Percentiles rank a stretch among this genome's conserved stretches.
Evolutionary conservation across 2,113 vertebrate genomes (phyloP).

Genomic region (Thunnus maccoyii): DNA sequence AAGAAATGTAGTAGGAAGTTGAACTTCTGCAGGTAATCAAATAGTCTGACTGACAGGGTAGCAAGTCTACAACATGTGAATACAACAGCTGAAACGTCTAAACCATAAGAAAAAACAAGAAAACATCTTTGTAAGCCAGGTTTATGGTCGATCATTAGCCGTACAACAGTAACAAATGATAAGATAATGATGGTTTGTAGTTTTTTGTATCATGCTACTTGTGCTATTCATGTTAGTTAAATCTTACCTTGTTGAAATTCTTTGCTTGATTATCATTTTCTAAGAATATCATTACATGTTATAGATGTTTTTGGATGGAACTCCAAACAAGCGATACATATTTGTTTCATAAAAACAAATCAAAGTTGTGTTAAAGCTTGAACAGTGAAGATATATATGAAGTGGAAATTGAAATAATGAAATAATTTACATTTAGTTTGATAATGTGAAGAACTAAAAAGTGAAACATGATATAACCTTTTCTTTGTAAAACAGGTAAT

Average conservation of each 20-base stretch:
- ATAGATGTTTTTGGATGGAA: not conserved
- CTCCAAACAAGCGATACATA: not conserved
- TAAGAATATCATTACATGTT: not conserved
- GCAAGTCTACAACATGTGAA: not conserved
- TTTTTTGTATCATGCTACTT: not conserved
- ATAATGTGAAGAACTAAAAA: not conserved
- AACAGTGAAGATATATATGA: not conserved
- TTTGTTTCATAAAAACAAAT: not conserved
- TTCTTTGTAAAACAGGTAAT: not conserved
- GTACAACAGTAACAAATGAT: not conserved
- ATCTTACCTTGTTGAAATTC: not conserved
- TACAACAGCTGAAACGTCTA: no score
- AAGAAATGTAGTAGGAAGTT: no score
- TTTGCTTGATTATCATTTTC: not conserved
- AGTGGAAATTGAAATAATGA: no score
- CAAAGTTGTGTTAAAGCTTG: not conserved
- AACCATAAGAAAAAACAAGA: not conserved
- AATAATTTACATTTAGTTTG: not conserved
- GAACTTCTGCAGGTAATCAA: not conserved
- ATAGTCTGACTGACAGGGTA: constrained; percentile 5
- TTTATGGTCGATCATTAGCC: not conserved
- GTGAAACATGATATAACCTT: not conserved
- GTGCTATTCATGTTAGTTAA: not conserved
- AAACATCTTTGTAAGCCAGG: not conserved
- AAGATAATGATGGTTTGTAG: constrained; percentile 1